Evolutionary conservation across 2,797 vertebrate species (phyloP), one percentile per base, ranked within the genome.

Genomic region (Diplodus puntazzo): DNA sequence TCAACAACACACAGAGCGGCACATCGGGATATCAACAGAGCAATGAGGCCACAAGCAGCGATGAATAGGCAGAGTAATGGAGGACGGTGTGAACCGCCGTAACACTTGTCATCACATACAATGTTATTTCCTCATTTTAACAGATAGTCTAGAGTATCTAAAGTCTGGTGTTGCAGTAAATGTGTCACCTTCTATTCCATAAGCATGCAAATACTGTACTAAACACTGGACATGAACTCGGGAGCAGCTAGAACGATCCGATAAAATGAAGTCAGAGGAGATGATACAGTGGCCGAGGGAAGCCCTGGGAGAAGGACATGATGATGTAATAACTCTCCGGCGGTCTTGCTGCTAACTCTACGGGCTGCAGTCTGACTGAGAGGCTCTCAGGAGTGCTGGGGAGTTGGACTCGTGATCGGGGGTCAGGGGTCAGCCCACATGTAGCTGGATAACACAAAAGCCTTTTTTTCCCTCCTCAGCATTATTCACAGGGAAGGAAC

Each of bases 391-490:
- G 73, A 85, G 65, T 62, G 87, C 87, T 70, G 86, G 80, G 90
- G 85, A 89, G 87, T 90, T 60, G 79, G 92, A 94, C 92, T 91
- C 84, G 90, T 95, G 93, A 95, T 92, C 85, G 20, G 61, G 77
- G 89, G 90, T 92, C 77, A 93, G 80, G 84, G 91, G 92, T 94
- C 92, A 90, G 76, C 93, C 94, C 91, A 94, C 94, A 45, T 87
- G 54, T 79, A 84, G 84, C 80, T 53, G 78, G 57, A 60, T 74
- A 16, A 86, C 88, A 95, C 93, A 94, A 95, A 92, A 87, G 87
- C 71, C 89, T 86, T 81, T 82, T 84, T 92, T 85, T 81, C 27
- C 82, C 91, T 80, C 27, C 88, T 92, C 79, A 80, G 75, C 63
- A 77, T 87, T 77, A 76, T 90, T 93, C 90, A 82, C 88, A 89